These are phyloP conservation scores for Pterocles gutturalis DNA, from an alignment of 2,113 vertebrate species.

Conservation along the genomic window DNA sequence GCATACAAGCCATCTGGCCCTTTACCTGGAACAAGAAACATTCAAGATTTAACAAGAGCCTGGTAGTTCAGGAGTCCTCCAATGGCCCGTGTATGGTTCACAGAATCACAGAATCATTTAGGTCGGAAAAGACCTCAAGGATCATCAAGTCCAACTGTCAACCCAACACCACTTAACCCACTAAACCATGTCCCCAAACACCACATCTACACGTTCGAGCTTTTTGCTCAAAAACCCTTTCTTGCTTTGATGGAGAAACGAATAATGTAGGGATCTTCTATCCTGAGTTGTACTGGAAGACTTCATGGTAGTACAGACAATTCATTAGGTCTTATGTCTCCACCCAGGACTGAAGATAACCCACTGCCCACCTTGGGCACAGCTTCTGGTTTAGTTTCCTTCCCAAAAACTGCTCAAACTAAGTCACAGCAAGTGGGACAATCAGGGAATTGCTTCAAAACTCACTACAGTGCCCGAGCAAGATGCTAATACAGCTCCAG, in stretches of 20 bases:
- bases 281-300: background rate
- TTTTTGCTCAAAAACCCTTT: too few species aligned
- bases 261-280: too few species aligned
- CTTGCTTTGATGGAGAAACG: too few species aligned
- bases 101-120: too few species aligned
- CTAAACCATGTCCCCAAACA: too few species aligned
- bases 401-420: background rate
- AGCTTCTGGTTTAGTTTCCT: background rate
- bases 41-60: background rate
- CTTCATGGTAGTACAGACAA: background rate
- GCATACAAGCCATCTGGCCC: background rate
- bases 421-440: background rate
- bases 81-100: accelerated
- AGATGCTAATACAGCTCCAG: background rate
- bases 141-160: too few species aligned
- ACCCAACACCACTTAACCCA: too few species aligned
- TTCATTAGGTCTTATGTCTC: background rate
- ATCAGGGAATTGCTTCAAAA: background rate
- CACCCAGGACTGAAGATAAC: background rate
- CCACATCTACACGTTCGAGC: too few species aligned
- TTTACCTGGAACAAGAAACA: background rate
- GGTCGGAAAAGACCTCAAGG: too few species aligned
- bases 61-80: background rate
- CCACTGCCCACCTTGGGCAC: background rate
- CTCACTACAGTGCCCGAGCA: background rate